Evolutionary conservation across 1,140 invertebrate genomes (phyloP).

Genomic region (Hirudo medicinalis): DNA sequence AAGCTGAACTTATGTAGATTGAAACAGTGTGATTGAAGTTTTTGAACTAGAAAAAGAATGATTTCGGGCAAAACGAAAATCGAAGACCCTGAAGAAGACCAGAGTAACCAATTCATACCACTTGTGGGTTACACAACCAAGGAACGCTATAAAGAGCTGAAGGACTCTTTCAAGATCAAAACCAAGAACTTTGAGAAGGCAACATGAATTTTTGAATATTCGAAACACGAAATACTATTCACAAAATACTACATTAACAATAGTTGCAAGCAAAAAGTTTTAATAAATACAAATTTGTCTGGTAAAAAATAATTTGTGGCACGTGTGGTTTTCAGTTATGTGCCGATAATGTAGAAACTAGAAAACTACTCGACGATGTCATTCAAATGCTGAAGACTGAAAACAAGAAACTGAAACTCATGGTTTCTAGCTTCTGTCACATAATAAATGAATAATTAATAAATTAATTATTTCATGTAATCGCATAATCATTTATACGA

Average conservation of each 20-base stretch:
- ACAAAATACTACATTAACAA: background rate
- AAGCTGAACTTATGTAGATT: no score
- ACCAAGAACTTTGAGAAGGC: conserved; percentile 9
- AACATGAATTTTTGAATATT: background rate
- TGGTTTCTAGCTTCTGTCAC: background rate
- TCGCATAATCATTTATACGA: no score
- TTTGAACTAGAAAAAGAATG: no score
- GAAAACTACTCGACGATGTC: conserved; percentile 8
- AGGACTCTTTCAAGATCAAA: conserved; percentile 4
- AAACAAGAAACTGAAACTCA: conserved; percentile 11
- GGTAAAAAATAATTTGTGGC: no score
- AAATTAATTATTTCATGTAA: background rate
- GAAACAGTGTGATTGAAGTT: no score
- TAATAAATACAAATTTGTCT: background rate
- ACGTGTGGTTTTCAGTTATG: background rate
- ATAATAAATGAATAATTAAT: no score
- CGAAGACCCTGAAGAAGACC: no score
- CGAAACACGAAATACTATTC: background rate
- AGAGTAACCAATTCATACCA: background rate
- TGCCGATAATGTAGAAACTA: background rate
- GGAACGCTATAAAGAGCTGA: background rate
- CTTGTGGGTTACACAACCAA: background rate
- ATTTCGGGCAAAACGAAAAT: no score
- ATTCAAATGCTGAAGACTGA: background rate
- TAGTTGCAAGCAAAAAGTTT: background rate